phyloP scores from a whole-genome alignment of 2,888 invertebrate species.

The Bruchidius siliquastri region DNA sequence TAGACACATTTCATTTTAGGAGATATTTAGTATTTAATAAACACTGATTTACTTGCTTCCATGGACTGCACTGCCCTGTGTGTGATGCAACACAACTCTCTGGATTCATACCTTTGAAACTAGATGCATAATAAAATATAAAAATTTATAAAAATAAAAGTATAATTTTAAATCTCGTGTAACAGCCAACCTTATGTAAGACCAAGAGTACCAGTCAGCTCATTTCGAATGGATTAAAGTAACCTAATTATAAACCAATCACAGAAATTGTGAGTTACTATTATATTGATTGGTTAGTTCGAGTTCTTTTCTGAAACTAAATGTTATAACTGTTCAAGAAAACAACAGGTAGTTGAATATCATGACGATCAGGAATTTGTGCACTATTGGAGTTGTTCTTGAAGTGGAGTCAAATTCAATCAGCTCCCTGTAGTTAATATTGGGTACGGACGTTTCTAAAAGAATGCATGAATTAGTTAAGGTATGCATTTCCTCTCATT shows the following conservation, averaged over 20 bases:
- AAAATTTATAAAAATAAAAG: no score
- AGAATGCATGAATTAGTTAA: constrained; percentile 20
- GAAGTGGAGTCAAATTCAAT: constrained; percentile 24
- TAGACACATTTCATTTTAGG: no score
- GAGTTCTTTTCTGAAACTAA: neutral
- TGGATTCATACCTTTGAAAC: no score
- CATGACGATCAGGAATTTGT: neutral
- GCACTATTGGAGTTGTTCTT: neutral
- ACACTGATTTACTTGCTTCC: no score
- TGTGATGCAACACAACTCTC: no score
- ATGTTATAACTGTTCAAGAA: neutral
- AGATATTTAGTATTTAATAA: no score
- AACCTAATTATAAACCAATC: neutral
- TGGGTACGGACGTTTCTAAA: constrained; percentile 66
- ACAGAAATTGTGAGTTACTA: neutral
- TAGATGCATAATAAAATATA: no score
- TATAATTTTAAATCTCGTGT: no score
- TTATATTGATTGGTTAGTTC: neutral
- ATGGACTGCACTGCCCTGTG: no score
- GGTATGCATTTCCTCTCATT: neutral
- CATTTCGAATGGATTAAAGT: neutral
- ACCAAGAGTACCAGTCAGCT: neutral
- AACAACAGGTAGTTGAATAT: neutral
- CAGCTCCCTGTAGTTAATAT: constrained; percentile 67
- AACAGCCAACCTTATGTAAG: neutral